A percentile compares a stretch with the other conserved stretches of the same genome.
phyloP scores from a whole-genome alignment of 2,888 invertebrate genomes.

The Prenolepis imparis region DNA sequence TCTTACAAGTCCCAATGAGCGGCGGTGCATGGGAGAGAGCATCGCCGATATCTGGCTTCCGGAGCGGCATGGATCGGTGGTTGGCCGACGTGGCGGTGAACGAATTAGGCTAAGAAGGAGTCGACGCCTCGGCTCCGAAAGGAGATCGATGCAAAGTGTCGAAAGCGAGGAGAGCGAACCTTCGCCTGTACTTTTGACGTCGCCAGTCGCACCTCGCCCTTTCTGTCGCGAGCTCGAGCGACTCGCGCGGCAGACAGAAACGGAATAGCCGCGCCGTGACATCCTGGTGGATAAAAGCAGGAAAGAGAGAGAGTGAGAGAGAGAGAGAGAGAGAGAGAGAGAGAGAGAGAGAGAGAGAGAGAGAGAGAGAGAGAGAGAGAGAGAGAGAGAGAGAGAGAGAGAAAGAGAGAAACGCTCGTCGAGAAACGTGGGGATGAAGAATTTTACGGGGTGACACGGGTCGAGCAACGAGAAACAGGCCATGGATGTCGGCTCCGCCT shows the following conservation, averaged over 20 bases:
- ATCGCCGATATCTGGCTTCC: conserved; percentile 1
- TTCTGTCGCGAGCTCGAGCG: conserved; percentile 38
- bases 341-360: conserved; percentile 30
- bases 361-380: conserved; percentile 29
- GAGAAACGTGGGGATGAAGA: conserved; percentile 66
- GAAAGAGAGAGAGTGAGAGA: conserved; percentile 43
- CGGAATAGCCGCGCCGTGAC: conserved; percentile 41
- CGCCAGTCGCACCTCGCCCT: conserved; percentile 69
- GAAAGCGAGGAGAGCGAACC: conserved; percentile 67
- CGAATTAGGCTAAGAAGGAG: conserved; percentile 43
- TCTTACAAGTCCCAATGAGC: not conserved
- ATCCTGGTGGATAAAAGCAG: conserved; percentile 31
- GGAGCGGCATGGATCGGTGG: not conserved
- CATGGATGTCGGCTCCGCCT: conserved; percentile 74
- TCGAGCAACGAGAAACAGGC: conserved; percentile 70
- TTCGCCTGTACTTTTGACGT: conserved; percentile 78
- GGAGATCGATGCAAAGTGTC: conserved; percentile 77
- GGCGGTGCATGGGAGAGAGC: conserved; percentile 1
- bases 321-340: too few species aligned
- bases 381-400: conserved; percentile 31
- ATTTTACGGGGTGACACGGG: conserved; percentile 75
- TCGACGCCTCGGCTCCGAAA: conserved; percentile 41
- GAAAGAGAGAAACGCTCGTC: conserved; percentile 2
- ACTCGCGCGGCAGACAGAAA: conserved; percentile 46
- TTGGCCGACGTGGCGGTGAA: not conserved